Base-by-base conservation (phyloP, 2,888 invertebrate species). In the Tribolium freemani region DNA sequence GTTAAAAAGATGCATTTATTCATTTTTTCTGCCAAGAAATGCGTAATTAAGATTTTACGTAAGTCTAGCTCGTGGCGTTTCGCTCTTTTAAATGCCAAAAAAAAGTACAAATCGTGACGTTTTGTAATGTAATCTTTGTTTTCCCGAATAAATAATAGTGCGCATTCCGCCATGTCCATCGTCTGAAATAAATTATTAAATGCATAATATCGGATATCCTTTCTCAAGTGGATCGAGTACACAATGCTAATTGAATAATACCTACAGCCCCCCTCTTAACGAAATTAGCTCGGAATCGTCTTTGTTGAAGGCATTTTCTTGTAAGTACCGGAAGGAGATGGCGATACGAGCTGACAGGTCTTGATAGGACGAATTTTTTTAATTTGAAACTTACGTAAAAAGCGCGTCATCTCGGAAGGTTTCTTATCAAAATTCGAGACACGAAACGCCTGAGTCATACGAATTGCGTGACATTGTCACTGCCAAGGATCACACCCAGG, bases 191-290 rank as follows among this genome's bases (percentile, higher is more conserved):
- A 26, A 69, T 69, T 69, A 69, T 51, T 69, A 69, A 69, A 69
- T 60, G 69, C 61, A 72, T 72, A 72, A 68, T 61, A 72, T 72
- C 72, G 72, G 72, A 72, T 72, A 72, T 72, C 72, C 72, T 72
- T 61, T 68, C 60, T 51, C 61, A 67, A 71, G 67, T 61, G 38
- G 61, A 54, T 72, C 54, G 69, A 69, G 61, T 63, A 51, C 56
- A 71, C 60, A 68, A 68, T 72, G 38, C 67, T 72, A 72, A 72
- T 71, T 71, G 71, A 68, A 71, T 71, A 71, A 71, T 71, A n/a
- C n/a, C n/a, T n/a, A 58, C 48, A 56, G 54, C 45, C 54, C 45
- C 70, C 51, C 63, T 71, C 56, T 66, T 56, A 68, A 68, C 68
- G 68, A 72, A 71, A 71, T 71, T 60, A 66, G 26, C 48, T 67